Evolutionary conservation across 2,888 invertebrate species (phyloP).

Genomic region (Monochamus alternatus): DNA sequence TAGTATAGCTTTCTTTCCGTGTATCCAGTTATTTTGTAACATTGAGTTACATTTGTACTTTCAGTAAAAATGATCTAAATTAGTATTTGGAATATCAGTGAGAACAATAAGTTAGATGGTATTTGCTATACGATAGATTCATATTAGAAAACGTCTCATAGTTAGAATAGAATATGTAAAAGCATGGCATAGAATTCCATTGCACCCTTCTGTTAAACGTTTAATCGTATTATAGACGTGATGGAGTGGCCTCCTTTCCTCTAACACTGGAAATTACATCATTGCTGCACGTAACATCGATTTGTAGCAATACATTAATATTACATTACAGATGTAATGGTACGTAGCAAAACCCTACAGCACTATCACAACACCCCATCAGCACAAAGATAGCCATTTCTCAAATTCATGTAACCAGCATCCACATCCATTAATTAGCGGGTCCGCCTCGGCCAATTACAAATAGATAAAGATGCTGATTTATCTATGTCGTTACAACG

Average conservation of each 20-base stretch:
- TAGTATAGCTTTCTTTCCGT: no score
- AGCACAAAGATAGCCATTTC: constrained; percentile 30
- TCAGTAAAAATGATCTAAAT: no score
- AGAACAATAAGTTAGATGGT: no score
- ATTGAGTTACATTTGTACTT: no score
- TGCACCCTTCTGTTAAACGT: no score
- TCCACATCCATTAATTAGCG: constrained; percentile 42
- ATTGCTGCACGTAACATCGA: constrained; percentile 15
- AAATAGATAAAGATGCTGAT: constrained; percentile 39
- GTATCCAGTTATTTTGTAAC: no score
- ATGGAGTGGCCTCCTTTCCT: neutral
- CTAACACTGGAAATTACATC: constrained; percentile 6
- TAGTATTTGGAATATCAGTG: no score
- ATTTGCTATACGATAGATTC: no score
- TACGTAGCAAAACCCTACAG: constrained; percentile 22
- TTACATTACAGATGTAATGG: constrained; percentile 13
- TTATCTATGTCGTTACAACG: constrained; percentile 39
- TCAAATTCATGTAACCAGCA: constrained; percentile 34
- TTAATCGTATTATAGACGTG: no score
- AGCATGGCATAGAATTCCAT: no score
- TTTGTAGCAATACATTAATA: constrained; percentile 26
- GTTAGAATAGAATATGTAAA: no score
- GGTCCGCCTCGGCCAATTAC: constrained; percentile 35
- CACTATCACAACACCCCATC: constrained; percentile 18
- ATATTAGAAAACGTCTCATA: no score